Conservation (phyloP, 2,797 vertebrate species). For the Arvicola amphibius region DNA sequence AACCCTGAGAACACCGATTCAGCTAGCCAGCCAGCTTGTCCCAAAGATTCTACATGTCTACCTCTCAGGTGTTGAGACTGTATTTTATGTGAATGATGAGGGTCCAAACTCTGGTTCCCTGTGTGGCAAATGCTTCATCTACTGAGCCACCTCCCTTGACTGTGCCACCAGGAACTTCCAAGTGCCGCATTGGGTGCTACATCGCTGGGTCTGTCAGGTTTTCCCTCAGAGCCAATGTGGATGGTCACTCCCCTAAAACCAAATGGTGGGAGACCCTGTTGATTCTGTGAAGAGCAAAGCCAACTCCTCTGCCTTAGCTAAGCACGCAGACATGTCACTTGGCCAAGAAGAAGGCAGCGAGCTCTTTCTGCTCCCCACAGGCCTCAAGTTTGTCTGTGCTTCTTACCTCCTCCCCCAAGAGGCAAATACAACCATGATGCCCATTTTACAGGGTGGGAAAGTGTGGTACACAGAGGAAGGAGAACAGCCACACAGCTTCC, state of each 20-base stretch:
- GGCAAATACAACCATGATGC: neutral
- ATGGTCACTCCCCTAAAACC: neutral
- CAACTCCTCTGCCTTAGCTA: neutral
- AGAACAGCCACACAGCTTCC: neutral
- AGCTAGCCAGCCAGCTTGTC: neutral
- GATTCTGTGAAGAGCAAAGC: too few species aligned
- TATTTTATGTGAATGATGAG: neutral
- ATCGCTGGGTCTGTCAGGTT: neutral
- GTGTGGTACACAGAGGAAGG: too few species aligned
- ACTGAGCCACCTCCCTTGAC: too few species aligned
- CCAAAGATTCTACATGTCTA: neutral
- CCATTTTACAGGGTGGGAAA: neutral
- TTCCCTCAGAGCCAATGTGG: neutral
- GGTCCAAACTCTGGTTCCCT: neutral
- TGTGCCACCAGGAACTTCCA: neutral
- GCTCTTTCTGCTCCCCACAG: fast-evolving
- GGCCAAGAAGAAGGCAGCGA: neutral
- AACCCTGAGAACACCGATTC: neutral
- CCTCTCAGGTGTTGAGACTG: neutral
- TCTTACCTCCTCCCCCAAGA: neutral
- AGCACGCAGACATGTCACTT: fast-evolving
- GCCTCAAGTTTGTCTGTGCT: neutral
- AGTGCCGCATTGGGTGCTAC: neutral
- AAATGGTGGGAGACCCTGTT: fast-evolving
- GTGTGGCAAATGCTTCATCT: too few species aligned